Conservation (phyloP, 2,113 vertebrate genomes). For the Excalfactoria chinensis region DNA sequence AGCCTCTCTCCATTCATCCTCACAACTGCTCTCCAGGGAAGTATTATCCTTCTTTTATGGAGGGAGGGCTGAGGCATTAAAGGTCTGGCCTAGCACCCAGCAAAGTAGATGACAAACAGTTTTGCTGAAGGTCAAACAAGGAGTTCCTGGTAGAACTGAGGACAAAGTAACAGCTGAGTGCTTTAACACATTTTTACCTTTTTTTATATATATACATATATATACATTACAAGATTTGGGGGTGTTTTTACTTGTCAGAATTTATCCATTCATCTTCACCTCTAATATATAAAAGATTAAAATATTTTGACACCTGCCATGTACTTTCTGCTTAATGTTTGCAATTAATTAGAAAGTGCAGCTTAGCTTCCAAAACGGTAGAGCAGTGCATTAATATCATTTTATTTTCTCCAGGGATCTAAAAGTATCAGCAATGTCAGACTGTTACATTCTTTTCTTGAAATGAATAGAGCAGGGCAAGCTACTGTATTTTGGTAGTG, state of each 20-base stretch:
- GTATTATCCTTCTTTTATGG: not conserved
- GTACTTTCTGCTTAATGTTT: not conserved
- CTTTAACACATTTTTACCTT: not conserved
- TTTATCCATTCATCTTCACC: not conserved
- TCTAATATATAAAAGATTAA: not conserved
- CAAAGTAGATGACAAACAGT: not conserved
- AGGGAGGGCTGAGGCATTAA: not conserved
- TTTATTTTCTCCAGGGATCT: not conserved
- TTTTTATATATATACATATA: not conserved
- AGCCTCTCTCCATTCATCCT: not conserved
- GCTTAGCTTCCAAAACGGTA: not conserved
- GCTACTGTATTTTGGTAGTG: not conserved
- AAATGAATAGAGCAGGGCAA: not conserved
- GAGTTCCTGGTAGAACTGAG: not conserved
- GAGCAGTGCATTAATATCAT: not conserved
- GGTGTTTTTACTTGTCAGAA: not conserved
- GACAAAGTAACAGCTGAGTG: not conserved
- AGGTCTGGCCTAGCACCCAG: not conserved
- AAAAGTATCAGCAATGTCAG: not conserved
- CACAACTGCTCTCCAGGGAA: not conserved
- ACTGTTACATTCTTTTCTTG: not conserved
- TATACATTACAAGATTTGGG: not conserved
- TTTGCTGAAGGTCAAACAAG: not conserved
- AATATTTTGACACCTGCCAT: constrained; percentile 5
- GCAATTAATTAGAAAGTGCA: not conserved